Base-by-base conservation (phyloP, 2,797 vertebrate species). In the Hydrolagus colliei region DNA sequence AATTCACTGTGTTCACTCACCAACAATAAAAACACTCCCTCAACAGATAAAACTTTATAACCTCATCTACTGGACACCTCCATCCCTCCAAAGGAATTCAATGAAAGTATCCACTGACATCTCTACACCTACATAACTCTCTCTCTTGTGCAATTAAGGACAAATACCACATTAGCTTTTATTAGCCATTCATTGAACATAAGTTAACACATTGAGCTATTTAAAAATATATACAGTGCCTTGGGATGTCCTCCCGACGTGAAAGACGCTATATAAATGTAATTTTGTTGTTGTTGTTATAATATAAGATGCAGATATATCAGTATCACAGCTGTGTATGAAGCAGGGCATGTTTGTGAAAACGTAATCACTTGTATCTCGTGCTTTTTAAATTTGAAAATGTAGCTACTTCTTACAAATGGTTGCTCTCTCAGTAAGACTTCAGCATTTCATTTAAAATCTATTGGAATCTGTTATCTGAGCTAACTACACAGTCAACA, bases 321-420 rank as follows among this genome's bases (percentile, higher is more conserved):
- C 35, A 65, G 71, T 16, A 32, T 68, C 67, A 8, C 78, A 32
- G 12, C 20, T 65, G 67, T 12, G 32, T 63, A 84, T 14, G 65
- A 14, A 41, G 27, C 32, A 71, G 67, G 20, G 32, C 11, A 22
- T 9, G 20, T 52, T 52, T 71, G 68, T 35, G 32, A 20, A 9
- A 84, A 35, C 14, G 41, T 84, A 71, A 84, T 84, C 68, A 18
- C 27, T 14, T 71, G 35, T 84, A 84, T 41, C 71, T 84, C 67
- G 68, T 84, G 65, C 79, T 35, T 68, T 84, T 20, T 27, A 27
- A 71, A 84, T 84, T 63, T 84, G 79, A 27, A 84, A 71, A 68
- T 27, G 18, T 67, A 82, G 68, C 35, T 32, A 82, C 14, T 16
- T 71, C 27, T 20, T 68, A 41, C 27, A 84, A n/a, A 32, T 20